Evolutionary conservation across 2,888 invertebrate genomes (phyloP).

Genomic region (Mermis nigrescens): DNA sequence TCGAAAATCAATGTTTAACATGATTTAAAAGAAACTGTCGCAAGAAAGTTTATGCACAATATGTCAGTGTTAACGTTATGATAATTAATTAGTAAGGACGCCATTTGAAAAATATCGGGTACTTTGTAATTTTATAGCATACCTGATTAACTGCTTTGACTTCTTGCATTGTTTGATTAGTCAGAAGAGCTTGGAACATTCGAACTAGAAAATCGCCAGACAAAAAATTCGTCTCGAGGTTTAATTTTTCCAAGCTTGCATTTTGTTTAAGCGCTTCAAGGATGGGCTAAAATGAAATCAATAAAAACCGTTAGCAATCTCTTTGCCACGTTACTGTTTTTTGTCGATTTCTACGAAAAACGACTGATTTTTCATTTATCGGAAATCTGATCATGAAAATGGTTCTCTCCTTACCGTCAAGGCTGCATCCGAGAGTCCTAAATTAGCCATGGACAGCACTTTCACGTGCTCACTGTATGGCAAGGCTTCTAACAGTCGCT

Average conservation of each 20-base stretch:
- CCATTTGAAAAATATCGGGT: neutral
- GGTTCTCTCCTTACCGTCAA: slow-evolving; percentile 39
- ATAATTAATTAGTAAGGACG: too few species aligned
- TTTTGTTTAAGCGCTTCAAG: slow-evolving; percentile 24
- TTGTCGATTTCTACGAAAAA: too few species aligned
- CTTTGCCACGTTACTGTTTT: too few species aligned
- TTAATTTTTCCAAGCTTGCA: slow-evolving; percentile 36
- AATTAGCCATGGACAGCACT: slow-evolving; percentile 74
- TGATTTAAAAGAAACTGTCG: too few species aligned
- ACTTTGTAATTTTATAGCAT: too few species aligned
- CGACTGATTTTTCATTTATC: neutral
- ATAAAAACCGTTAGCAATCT: neutral
- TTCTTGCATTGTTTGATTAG: slow-evolving; percentile 69
- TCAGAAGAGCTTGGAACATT: slow-evolving; percentile 59
- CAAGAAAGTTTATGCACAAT: too few species aligned
- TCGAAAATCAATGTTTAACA: too few species aligned
- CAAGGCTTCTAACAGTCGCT: slow-evolving; percentile 65
- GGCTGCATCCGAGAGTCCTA: slow-evolving; percentile 70
- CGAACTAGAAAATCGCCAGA: slow-evolving; percentile 65
- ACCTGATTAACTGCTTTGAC: slow-evolving; percentile 94
- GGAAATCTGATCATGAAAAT: neutral
- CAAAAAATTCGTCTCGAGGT: slow-evolving; percentile 78
- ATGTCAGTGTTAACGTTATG: too few species aligned
- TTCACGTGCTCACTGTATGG: slow-evolving; percentile 76
- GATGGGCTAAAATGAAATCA: slow-evolving; percentile 28